phyloP scores from a whole-genome alignment of 64 coral and sea anemone species.

The Platygyra sinensis region DNA sequence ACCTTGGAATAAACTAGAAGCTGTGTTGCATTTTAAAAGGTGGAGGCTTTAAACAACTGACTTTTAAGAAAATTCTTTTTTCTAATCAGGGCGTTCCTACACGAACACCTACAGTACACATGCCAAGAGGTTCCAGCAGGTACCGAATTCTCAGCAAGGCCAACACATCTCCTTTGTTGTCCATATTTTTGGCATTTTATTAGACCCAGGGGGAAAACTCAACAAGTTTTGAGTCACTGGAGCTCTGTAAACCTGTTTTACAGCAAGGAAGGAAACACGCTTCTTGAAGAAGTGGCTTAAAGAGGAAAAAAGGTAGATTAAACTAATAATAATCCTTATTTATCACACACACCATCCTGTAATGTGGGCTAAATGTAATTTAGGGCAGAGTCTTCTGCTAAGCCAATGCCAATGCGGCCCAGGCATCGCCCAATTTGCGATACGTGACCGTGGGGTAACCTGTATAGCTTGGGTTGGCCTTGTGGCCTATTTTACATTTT shows the following conservation, averaged over 20 bases:
- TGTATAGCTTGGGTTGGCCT: too few species aligned
- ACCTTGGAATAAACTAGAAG: not conserved
- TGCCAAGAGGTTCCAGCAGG: slow-evolving; percentile 98
- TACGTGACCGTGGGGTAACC: too few species aligned
- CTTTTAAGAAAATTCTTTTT: not conserved
- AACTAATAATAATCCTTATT: too few species aligned
- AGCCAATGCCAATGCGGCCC: too few species aligned
- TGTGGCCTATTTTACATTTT: too few species aligned
- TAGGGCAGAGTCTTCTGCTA: too few species aligned
- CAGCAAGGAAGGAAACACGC: slow-evolving; percentile 96
- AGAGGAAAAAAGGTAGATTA: slow-evolving; percentile 98
- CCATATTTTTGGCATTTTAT: slow-evolving; percentile 97
- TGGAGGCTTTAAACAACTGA: not conserved
- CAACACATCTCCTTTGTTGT: slow-evolving; percentile 94
- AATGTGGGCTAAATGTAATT: too few species aligned
- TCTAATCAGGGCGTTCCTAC: slow-evolving; percentile 81
- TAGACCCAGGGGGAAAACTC: slow-evolving; percentile 97
- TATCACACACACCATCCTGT: too few species aligned
- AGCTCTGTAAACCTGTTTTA: slow-evolving; percentile 97
- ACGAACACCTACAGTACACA: slow-evolving; percentile 93
- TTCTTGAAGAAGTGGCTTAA: slow-evolving; percentile 99
- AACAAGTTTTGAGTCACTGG: slow-evolving; percentile 99
- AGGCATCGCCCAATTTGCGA: too few species aligned
- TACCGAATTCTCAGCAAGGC: slow-evolving; percentile 93
- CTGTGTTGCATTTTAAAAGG: not conserved